Percentiles rank a stretch among this genome's conserved stretches.
Evolutionary conservation across 2,797 vertebrate species (phyloP).

Genomic region (Tenualosa thibaudeaui): DNA sequence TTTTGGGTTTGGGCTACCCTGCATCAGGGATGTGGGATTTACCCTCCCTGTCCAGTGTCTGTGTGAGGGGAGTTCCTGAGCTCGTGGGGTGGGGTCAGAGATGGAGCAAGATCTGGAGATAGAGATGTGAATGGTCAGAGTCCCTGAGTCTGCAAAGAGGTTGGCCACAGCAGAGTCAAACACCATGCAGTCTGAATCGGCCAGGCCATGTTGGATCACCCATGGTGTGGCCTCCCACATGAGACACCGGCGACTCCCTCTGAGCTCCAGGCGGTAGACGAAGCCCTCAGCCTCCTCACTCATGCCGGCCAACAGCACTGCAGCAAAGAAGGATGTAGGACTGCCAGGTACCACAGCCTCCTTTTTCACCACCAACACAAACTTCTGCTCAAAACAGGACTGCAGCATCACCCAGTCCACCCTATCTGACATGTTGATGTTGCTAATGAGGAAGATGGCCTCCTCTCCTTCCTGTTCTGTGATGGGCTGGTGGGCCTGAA

Average conservation of each 20-base stretch:
- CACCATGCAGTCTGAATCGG: conserved; percentile 93
- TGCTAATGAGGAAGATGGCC: conserved; percentile 75
- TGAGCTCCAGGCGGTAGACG: conserved; percentile 90
- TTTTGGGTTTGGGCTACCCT: background rate
- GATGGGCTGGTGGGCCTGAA: conserved; percentile 76
- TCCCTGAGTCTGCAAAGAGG: conserved; percentile 93
- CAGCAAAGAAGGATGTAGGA: conserved; percentile 92
- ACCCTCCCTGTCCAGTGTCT: background rate
- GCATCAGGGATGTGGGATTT: background rate
- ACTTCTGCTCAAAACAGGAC: conserved; percentile 75
- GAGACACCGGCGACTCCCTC: conserved; percentile 88
- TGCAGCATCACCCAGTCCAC: conserved; percentile 81
- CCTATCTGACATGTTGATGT: conserved; percentile 73
- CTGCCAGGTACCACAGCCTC: conserved; percentile 84
- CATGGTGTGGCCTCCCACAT: conserved; percentile 95
- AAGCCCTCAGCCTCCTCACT: conserved; percentile 94
- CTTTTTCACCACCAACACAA: conserved; percentile 77
- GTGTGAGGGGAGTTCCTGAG: background rate
- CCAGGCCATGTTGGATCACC: conserved; percentile 92
- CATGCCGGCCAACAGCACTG: conserved; percentile 92
- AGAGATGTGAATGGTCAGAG: conserved; percentile 93
- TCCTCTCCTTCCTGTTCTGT: conserved; percentile 76
- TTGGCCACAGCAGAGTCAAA: conserved; percentile 95
- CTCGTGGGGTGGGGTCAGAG: conserved; percentile 25
- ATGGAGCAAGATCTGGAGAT: conserved; percentile 88